These are phyloP conservation scores for Perithous albicinctus DNA, from an alignment of 2,888 invertebrate genomes.

Conservation along the genomic window DNA sequence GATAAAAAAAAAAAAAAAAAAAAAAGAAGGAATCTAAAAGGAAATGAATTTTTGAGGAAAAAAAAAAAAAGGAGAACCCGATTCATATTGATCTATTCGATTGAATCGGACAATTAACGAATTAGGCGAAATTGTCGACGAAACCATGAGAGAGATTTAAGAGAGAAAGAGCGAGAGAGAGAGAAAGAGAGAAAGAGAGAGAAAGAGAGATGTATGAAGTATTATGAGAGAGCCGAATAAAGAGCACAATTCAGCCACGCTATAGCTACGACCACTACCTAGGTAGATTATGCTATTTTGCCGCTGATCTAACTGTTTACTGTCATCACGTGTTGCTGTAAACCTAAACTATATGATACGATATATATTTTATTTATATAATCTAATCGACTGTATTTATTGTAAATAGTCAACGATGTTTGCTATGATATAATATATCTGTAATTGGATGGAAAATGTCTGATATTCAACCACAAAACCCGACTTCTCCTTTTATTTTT, in stretches of 20 bases:
- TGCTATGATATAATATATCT: constrained; percentile 84
- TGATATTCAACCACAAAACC: constrained; percentile 66
- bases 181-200: constrained; percentile 50
- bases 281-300: constrained; percentile 83
- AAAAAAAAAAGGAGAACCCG: constrained; percentile 60
- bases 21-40: too few relatives aligned
- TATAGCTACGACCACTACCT: constrained; percentile 83
- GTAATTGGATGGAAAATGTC: constrained; percentile 83
- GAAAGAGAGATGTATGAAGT: constrained; percentile 40
- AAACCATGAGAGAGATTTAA: constrained; percentile 48
- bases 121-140: constrained; percentile 44
- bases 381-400: constrained; percentile 83
- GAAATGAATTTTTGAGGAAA: too few relatives aligned
- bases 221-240: constrained; percentile 64
- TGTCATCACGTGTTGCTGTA: constrained; percentile 84
- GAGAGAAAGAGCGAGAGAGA: constrained; percentile 44
- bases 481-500: constrained; percentile 38
- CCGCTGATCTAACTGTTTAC: constrained; percentile 84
- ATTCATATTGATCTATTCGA: constrained; percentile 66
- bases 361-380: constrained; percentile 84
- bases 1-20: constrained; percentile 15
- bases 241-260: constrained; percentile 77
- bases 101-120: constrained; percentile 50
- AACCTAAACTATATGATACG: constrained; percentile 82
- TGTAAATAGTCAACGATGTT: constrained; percentile 84